Evolutionary conservation across 2,113 vertebrate genomes (phyloP), one percentile per base, ranked within the genome.

Genomic region (Brachirus orientalis): DNA sequence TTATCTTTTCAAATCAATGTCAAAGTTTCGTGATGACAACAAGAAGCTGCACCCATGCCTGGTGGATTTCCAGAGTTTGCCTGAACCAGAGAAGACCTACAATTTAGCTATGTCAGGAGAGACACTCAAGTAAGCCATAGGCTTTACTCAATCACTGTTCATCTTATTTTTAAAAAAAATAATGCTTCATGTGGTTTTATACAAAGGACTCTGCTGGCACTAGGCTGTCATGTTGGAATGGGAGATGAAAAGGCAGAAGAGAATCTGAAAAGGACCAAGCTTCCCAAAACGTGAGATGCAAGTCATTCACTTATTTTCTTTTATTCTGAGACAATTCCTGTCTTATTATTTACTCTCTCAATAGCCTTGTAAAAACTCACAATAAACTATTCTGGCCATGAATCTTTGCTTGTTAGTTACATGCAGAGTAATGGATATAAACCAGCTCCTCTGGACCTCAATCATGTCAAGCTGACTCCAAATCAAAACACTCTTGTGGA

Each of bases 191-290:
- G 28, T 65, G 43, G 61, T 58, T 41, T 2, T 18, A 77, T 76
- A 52, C 28, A 20, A 63, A 97, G 96, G 88, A 97, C 96, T 36
- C 87, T 97, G 56, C 87, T 97, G 76, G 96, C 96, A 0, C 83
- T 97, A 51, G 95, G 96, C n/a, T 97, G 96, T 79, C 96, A 97
- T 6, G 96, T 97, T 11, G 96, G 96, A 53, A 97, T 97, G 95
- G 96, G 95, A 0, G 95, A 97, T 2, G 96, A 97, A 84, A 97
- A 97, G 77, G 95, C 95, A 0, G 96, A 97, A 40, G 96, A 97
- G 74, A 97, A 97, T 87, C 86, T 97, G 63, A 97, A 95, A 82
- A 96, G 87, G 84, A 95, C 86, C 10, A 97, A 97, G 37, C 93
- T 97, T 16, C 95, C 96, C 16, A 97, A 97, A 90, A 95, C 96